Conservation (phyloP, 2,113 vertebrate genomes). For the Bos javanicus region DNA sequence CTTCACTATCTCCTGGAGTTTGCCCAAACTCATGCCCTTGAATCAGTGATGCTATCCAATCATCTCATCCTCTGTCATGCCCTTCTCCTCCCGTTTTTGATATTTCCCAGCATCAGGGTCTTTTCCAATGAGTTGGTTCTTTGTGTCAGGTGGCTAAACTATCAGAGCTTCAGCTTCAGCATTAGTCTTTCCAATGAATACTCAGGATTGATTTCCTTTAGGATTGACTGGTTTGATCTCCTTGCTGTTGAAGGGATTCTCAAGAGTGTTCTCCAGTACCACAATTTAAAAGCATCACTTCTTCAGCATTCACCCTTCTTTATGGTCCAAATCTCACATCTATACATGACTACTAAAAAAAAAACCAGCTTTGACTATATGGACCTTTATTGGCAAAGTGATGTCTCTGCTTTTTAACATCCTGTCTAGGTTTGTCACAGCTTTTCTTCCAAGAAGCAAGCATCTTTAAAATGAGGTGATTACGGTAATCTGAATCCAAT, state of each 20-base stretch:
- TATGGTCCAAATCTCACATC: neutral
- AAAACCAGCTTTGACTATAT: neutral
- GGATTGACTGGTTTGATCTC: neutral
- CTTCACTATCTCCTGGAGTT: neutral
- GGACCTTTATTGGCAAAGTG: neutral
- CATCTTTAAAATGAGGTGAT: neutral
- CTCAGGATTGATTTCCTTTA: neutral
- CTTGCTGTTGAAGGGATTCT: neutral
- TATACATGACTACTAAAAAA: neutral
- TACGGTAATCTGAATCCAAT: neutral
- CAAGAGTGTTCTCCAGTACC: neutral
- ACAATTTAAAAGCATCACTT: neutral
- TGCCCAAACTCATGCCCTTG: neutral
- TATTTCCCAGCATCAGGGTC: neutral
- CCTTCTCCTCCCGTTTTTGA: neutral
- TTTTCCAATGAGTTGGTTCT: neutral
- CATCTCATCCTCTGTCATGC: neutral
- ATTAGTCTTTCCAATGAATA: neutral
- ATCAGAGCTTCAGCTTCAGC: neutral
- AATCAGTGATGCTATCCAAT: neutral
- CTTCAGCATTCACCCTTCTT: neutral
- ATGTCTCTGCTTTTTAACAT: neutral
- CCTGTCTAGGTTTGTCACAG: neutral
- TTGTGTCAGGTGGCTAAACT: neutral
- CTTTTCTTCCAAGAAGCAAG: neutral